Percentiles rank a stretch among this genome's conserved stretches.
These are phyloP conservation scores for Pogonognathellus flavescens DNA, from an alignment of 1,140 invertebrate species.

Conservation along the genomic window DNA sequence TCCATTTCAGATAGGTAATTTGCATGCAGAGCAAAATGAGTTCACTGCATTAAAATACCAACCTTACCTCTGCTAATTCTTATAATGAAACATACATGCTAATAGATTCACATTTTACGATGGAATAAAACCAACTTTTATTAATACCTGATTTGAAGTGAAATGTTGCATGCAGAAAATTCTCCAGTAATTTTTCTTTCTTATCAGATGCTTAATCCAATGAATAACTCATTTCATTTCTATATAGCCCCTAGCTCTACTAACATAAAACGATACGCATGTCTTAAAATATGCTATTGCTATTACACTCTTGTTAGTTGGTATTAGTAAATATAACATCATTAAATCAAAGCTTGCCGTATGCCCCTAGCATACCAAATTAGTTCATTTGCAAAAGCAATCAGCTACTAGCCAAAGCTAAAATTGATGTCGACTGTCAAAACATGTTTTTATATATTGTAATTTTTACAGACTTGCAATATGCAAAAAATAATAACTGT, in stretches of 20 bases:
- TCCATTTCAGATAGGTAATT: slow-evolving; percentile 20
- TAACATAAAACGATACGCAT: not conserved
- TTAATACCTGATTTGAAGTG: slow-evolving; percentile 31
- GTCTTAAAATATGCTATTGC: not conserved
- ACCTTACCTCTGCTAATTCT: too few species aligned
- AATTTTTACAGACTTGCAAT: too few species aligned
- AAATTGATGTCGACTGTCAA: too few species aligned
- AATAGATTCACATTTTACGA: not conserved
- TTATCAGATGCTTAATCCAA: slow-evolving; percentile 29
- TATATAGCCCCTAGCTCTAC: too few species aligned
- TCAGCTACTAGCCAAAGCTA: too few species aligned
- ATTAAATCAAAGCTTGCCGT: too few species aligned
- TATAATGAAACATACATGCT: not conserved
- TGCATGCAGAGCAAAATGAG: slow-evolving; percentile 20
- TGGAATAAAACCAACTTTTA: slow-evolving; percentile 25
- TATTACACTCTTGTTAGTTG: not conserved
- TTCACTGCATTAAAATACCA: too few species aligned
- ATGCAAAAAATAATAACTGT: too few species aligned
- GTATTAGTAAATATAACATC: too few species aligned
- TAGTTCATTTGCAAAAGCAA: too few species aligned
- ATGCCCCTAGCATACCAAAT: too few species aligned
- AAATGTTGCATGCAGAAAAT: slow-evolving; percentile 9
- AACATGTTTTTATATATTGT: too few species aligned
- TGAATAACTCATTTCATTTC: not conserved
- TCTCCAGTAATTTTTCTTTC: not conserved